Percentiles rank a stretch among this genome's conserved stretches.
phyloP scores from a whole-genome alignment of 2,797 vertebrate genomes.

The Lepidocolaptes lacrymiger region DNA sequence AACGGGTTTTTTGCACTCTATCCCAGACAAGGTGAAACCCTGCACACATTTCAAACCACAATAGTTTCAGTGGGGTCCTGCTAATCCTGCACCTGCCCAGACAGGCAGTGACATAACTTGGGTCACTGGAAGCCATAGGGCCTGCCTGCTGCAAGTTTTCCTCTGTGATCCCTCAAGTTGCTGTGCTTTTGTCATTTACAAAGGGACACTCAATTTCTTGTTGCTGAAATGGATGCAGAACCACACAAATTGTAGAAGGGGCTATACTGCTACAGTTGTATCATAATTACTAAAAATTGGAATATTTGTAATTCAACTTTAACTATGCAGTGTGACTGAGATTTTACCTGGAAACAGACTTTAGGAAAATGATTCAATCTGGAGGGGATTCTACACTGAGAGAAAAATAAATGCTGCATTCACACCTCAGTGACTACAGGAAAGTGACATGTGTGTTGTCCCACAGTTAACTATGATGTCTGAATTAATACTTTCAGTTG shows the following conservation, averaged over 20 bases:
- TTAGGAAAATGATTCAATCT: neutral
- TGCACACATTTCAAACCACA: neutral
- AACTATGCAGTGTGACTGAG: neutral
- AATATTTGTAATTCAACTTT: neutral
- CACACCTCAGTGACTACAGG: neutral
- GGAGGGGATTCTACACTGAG: neutral
- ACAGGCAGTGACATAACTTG: neutral
- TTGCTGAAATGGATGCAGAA: neutral
- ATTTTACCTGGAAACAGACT: neutral
- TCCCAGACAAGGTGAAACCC: neutral
- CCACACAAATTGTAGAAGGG: neutral
- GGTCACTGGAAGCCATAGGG: neutral
- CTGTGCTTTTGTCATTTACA: neutral
- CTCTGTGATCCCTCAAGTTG: neutral
- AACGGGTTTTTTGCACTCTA: neutral
- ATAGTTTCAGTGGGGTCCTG: neutral
- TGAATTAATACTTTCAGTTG: neutral
- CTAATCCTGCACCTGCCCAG: neutral
- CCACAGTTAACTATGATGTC: neutral
- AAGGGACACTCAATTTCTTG: neutral
- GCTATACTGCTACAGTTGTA: neutral
- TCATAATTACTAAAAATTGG: neutral
- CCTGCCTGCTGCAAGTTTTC: neutral
- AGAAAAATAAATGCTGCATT: neutral
- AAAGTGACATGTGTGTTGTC: rapidly evolving